Evolutionary conservation across 1,140 invertebrate species (phyloP).

Genomic region (Batillaria attramentaria): DNA sequence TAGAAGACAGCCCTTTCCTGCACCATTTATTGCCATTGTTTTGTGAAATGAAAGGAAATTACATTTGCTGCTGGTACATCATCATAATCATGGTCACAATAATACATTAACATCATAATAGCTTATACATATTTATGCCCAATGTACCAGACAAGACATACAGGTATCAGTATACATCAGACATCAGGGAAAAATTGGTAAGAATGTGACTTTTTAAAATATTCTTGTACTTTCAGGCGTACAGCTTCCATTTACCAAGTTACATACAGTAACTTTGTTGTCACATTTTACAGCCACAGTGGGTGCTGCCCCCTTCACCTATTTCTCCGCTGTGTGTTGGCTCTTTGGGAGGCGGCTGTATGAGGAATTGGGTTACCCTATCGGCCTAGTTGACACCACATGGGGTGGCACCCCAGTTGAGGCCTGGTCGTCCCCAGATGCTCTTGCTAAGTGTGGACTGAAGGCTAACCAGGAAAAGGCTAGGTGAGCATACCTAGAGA

Average conservation of each 20-base stretch:
- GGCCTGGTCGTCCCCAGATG: conserved; percentile 63
- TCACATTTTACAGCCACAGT: conserved; percentile 30
- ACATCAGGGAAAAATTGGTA: not conserved
- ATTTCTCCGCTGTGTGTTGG: conserved; percentile 69
- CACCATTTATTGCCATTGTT: too few relatives aligned
- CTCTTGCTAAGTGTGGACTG: conserved; percentile 55
- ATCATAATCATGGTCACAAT: too few relatives aligned
- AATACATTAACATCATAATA: not conserved
- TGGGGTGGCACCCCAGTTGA: conserved; percentile 67
- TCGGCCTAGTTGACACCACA: conserved; percentile 61
- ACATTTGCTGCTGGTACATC: too few relatives aligned
- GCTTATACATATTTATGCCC: not conserved
- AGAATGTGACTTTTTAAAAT: not conserved
- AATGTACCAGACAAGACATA: not conserved
- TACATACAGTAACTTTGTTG: too few relatives aligned
- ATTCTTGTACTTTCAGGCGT: conserved; percentile 4
- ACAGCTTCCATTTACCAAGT: too few relatives aligned
- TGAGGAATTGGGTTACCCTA: conserved; percentile 52
- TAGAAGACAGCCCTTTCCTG: too few relatives aligned
- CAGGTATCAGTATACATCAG: not conserved
- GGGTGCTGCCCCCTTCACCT: conserved; percentile 2
- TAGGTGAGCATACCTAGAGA: not conserved
- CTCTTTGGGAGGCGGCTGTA: conserved; percentile 61
- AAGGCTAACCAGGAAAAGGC: not conserved
- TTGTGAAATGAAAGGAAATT: too few relatives aligned